phyloP scores from a whole-genome alignment of 2,797 vertebrate genomes.

The Bovichtus diacanthus region DNA sequence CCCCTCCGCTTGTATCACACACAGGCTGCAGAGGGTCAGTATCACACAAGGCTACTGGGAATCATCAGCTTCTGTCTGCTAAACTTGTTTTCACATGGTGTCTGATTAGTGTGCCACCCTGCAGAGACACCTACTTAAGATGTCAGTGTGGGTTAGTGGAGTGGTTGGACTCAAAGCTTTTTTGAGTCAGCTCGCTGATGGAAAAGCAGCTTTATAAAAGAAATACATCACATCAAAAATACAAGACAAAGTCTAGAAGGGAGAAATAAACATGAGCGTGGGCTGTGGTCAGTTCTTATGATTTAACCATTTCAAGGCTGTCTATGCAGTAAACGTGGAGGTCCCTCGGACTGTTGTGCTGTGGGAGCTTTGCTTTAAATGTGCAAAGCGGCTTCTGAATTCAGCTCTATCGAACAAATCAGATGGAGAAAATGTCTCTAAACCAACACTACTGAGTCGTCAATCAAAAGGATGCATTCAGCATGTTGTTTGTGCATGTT shows the following conservation, averaged over 20 bases:
- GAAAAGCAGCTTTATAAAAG: slow-evolving; percentile 68
- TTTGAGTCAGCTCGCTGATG: slow-evolving; percentile 52
- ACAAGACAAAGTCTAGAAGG: slow-evolving; percentile 48
- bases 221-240: slow-evolving; percentile 48
- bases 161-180: slow-evolving; percentile 55
- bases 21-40: slow-evolving; percentile 54
- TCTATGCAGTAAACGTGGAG: slow-evolving; percentile 9
- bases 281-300: slow-evolving; percentile 16
- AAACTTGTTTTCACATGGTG: not conserved
- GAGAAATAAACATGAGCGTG: slow-evolving; percentile 35
- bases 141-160: slow-evolving; percentile 10
- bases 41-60: slow-evolving; percentile 63
- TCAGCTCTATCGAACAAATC: not conserved
- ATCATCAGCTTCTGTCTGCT: slow-evolving; percentile 46
- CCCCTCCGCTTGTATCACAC: slow-evolving; percentile 37
- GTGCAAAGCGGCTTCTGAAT: slow-evolving; percentile 3
- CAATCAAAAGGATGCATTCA: not conserved
- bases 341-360: slow-evolving; percentile 14
- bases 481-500: not conserved
- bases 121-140: slow-evolving; percentile 9
- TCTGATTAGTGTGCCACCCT: slow-evolving; percentile 12
- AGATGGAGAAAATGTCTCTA: not conserved
- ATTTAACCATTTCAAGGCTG: slow-evolving; percentile 23
- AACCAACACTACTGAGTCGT: not conserved
- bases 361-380: slow-evolving; percentile 27